phyloP scores from a whole-genome alignment of 2,113 vertebrate genomes.

The Strigops habroptila region DNA sequence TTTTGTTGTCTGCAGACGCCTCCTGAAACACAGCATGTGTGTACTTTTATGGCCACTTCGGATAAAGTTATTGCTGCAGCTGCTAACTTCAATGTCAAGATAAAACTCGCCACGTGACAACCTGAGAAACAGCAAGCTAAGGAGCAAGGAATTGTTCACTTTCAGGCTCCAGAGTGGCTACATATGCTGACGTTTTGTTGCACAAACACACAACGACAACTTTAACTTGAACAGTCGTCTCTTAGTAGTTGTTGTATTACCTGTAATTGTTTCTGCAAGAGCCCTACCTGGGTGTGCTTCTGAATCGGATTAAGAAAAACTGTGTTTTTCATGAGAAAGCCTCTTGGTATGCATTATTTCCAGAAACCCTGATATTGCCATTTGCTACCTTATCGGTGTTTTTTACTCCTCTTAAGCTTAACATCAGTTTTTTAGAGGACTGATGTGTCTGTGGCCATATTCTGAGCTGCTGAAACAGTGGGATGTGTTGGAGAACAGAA shows the following conservation, averaged over 20 bases:
- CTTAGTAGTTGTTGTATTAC: background rate
- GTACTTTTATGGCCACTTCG: background rate
- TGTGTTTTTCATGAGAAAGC: background rate
- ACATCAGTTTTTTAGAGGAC: background rate
- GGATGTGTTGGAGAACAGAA: background rate
- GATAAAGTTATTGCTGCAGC: background rate
- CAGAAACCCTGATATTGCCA: background rate
- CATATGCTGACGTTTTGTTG: fast-evolving
- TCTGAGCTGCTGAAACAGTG: background rate
- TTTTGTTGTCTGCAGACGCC: background rate
- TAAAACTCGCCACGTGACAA: background rate
- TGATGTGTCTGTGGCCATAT: background rate
- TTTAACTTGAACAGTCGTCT: background rate
- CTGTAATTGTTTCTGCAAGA: background rate
- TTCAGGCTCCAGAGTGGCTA: background rate
- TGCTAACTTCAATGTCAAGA: background rate
- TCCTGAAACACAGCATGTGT: background rate
- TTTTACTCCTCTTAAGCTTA: background rate
- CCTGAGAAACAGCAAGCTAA: background rate
- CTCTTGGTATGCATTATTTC: background rate
- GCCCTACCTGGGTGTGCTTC: background rate
- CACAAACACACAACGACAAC: background rate
- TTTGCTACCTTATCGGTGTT: background rate
- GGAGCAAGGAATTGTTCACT: background rate
- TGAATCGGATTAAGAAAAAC: background rate